Percentiles rank a stretch among this genome's conserved stretches.
Conservation (phyloP, 2,113 vertebrate species). For the Poeciliopsis prolifica region DNA sequence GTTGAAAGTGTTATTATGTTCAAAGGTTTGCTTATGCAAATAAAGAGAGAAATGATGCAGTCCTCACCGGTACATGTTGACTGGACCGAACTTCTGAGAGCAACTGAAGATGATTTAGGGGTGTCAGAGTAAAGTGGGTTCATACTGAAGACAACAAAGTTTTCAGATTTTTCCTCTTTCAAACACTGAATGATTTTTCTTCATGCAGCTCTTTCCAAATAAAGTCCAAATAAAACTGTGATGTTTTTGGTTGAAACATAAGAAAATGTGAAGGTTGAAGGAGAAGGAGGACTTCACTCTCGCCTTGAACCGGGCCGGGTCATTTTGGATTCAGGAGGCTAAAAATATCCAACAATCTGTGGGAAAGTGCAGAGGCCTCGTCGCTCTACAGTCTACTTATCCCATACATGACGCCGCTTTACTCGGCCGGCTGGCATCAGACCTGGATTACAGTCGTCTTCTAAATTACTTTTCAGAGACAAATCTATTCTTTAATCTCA, state of each 20-base stretch:
- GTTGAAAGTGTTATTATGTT: no score
- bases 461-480: constrained; percentile 82
- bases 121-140: no score
- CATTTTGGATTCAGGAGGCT: constrained; percentile 47
- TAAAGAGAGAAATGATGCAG: no score
- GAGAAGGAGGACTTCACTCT: background rate
- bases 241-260: background rate
- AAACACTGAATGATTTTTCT: no score
- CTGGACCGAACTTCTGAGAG: no score
- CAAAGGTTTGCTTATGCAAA: no score
- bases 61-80: no score
- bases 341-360: constrained; percentile 65
- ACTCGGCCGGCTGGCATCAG: constrained; percentile 56
- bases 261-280: background rate
- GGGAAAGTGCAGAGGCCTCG: constrained; percentile 17
- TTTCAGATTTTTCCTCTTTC: no score
- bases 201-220: background rate
- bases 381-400: constrained; percentile 47
- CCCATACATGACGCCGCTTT: constrained; percentile 63
- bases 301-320: constrained; percentile 6
- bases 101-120: no score
- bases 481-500: constrained; percentile 82
- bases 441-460: constrained; percentile 78
- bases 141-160: no score
- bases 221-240: background rate